These are phyloP conservation scores for Temnothorax nylanderi DNA, from an alignment of 1,140 invertebrate genomes.

Conservation along the genomic window DNA sequence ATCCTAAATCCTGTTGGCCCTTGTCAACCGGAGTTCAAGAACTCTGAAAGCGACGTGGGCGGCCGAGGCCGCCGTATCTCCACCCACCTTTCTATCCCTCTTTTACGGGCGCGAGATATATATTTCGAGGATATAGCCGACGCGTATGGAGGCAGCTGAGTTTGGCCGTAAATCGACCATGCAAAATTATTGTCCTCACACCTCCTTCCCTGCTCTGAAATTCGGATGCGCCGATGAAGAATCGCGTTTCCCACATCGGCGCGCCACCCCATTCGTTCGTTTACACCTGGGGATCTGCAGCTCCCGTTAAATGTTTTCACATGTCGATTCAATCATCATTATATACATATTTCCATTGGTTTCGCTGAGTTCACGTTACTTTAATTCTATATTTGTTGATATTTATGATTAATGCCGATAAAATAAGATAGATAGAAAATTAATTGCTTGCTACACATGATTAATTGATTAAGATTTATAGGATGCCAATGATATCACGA, in stretches of 20 bases:
- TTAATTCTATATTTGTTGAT: neutral
- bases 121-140: constrained; percentile 37
- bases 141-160: constrained; percentile 29
- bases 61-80: constrained; percentile 36
- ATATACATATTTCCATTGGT: neutral
- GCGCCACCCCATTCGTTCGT: constrained; percentile 7
- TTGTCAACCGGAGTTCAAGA: constrained; percentile 61
- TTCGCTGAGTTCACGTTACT: neutral
- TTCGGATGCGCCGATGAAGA: constrained; percentile 47
- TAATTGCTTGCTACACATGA: neutral
- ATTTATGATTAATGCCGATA: neutral
- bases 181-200: constrained; percentile 64
- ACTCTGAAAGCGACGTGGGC: constrained; percentile 69
- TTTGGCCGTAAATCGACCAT: constrained; percentile 67
- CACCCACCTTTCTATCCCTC: constrained; percentile 31
- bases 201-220: constrained; percentile 49
- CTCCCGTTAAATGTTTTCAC: constrained; percentile 4
- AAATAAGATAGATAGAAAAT: neutral
- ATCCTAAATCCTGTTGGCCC: constrained; percentile 71
- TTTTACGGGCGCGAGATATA: constrained; percentile 21
- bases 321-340: constrained; percentile 20
- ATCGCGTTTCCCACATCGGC: constrained; percentile 47
- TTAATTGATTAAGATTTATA: neutral
- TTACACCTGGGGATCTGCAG: constrained; percentile 12
- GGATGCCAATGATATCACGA: too few species aligned